These are phyloP conservation scores for Campoletis sonorensis DNA, from an alignment of 1,140 invertebrate species.

Conservation along the genomic window DNA sequence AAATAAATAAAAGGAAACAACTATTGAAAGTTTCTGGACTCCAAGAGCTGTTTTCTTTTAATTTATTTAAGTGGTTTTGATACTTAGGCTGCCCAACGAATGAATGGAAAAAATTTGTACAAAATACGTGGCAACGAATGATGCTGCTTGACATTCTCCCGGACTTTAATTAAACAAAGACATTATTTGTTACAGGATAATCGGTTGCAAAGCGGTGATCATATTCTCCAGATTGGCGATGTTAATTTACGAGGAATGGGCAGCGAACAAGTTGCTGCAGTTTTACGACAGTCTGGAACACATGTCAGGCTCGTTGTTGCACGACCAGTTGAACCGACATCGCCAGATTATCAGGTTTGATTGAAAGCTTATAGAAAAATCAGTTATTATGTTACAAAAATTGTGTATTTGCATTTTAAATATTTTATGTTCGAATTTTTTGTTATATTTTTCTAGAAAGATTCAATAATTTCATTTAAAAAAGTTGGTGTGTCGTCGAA, in stretches of 20 bases:
- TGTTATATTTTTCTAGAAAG: slow-evolving; percentile 25
- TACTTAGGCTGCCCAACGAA: too few relatives aligned
- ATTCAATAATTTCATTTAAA: too few relatives aligned
- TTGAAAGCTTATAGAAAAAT: too few relatives aligned
- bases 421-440: too few relatives aligned
- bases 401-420: too few relatives aligned
- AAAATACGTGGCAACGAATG: too few relatives aligned
- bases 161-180: neutral
- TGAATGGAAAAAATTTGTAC: too few relatives aligned
- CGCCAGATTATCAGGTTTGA: slow-evolving; percentile 79
- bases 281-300: slow-evolving; percentile 94
- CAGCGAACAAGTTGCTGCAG: slow-evolving; percentile 97
- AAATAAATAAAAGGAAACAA: too few relatives aligned
- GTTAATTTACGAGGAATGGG: slow-evolving; percentile 96
- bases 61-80: too few relatives aligned
- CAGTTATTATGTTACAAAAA: too few relatives aligned
- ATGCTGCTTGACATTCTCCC: too few relatives aligned
- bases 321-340: slow-evolving; percentile 86
- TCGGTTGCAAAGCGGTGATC: slow-evolving; percentile 94
- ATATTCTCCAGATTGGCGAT: slow-evolving; percentile 97
- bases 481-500: too few relatives aligned
- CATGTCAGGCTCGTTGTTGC: slow-evolving; percentile 96
- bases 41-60: neutral
- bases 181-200: slow-evolving; percentile 82
- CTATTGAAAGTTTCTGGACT: neutral